Evolutionary conservation across 2,888 invertebrate genomes (phyloP).

Genomic region (Boloria selene): DNA sequence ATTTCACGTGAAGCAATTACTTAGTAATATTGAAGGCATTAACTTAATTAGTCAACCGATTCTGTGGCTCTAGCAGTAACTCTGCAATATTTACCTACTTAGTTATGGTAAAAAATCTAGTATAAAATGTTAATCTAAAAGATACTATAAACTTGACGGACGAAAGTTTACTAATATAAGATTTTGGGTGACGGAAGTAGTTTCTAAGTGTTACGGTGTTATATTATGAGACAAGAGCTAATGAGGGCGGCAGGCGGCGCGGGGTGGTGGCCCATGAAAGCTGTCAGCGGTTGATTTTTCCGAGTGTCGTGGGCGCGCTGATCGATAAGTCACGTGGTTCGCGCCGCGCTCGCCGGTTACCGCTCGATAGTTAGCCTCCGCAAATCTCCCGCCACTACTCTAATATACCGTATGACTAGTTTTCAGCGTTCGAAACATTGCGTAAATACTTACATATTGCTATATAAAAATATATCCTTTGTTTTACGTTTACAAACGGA

Average conservation of each 20-base stretch:
- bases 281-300: constrained; percentile 83
- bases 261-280: constrained; percentile 70
- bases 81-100: neutral
- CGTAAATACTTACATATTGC: constrained; percentile 33
- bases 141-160: neutral
- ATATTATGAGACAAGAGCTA: constrained; percentile 78
- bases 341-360: constrained; percentile 55
- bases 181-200: constrained; percentile 34
- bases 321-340: constrained; percentile 81
- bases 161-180: constrained; percentile 21
- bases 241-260: constrained; percentile 67
- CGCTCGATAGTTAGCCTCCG: constrained; percentile 67
- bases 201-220: constrained; percentile 62
- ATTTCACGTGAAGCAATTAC: constrained; percentile 5
- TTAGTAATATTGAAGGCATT: constrained; percentile 12
- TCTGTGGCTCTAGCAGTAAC: neutral
- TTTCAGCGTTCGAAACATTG: constrained; percentile 43
- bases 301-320: constrained; percentile 80
- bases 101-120: neutral
- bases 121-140: constrained; percentile 1
- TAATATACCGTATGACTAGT: constrained; percentile 46
- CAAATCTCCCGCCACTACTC: constrained; percentile 73
- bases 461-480: neutral
- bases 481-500: neutral
- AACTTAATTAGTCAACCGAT: constrained; percentile 26